phyloP scores from a whole-genome alignment of 2,888 invertebrate species.

The Rhaphigaster nebulosa region DNA sequence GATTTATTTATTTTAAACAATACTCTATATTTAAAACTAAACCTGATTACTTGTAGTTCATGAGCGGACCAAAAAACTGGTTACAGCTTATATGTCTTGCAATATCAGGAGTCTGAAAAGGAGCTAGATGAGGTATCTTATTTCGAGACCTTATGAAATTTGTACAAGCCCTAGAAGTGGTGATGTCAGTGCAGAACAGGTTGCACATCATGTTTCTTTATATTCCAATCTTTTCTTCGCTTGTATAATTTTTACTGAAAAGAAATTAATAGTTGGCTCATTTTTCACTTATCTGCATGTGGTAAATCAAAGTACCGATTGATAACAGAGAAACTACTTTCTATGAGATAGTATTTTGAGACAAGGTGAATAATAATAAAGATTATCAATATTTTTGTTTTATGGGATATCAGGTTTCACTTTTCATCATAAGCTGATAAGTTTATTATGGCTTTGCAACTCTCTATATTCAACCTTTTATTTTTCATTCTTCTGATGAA shows the following conservation, averaged over 20 bases:
- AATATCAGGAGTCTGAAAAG: not conserved
- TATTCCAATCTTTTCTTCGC: not conserved
- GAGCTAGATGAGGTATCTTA: not conserved
- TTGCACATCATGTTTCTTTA: not conserved
- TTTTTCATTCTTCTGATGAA: not conserved
- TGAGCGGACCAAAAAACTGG: too few species aligned
- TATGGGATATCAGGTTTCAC: not conserved
- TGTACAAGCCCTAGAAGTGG: not conserved
- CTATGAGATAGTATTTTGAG: not conserved
- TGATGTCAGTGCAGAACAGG: not conserved
- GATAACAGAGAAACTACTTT: not conserved
- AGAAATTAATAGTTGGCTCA: not conserved
- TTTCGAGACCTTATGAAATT: too few species aligned
- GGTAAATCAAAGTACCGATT: not conserved
- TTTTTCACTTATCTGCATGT: not conserved
- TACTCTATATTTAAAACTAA: too few species aligned
- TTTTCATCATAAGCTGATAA: not conserved
- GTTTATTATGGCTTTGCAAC: not conserved
- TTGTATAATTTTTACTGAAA: not conserved
- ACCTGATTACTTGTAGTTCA: not conserved
- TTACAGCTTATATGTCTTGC: not conserved
- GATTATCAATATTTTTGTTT: not conserved
- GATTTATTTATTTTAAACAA: not conserved
- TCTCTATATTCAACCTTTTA: not conserved
- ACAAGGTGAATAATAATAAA: not conserved